phyloP scores from a whole-genome alignment of 2,888 invertebrate genomes.

The Amphimallon solstitiale region DNA sequence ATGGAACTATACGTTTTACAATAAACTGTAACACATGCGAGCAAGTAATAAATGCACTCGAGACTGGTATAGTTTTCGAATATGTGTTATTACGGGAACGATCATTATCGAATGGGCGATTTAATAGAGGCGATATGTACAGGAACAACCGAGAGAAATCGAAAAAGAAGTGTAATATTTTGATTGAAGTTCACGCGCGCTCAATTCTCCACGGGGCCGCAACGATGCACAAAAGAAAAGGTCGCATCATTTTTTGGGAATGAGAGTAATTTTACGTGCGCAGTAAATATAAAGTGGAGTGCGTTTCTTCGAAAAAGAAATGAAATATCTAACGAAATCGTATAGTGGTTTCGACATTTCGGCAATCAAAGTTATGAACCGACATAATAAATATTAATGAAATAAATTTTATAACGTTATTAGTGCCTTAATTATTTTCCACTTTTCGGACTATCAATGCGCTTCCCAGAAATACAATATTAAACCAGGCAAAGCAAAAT shows the following conservation, averaged over 20 bases:
- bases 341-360: too few species aligned
- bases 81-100: constrained; percentile 17
- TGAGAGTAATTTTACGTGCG: constrained; percentile 34
- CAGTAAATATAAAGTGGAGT: too few species aligned
- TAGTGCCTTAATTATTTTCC: too few species aligned
- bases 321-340: too few species aligned
- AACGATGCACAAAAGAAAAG: constrained; percentile 15
- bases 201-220: constrained; percentile 25
- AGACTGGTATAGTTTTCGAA: constrained; percentile 21
- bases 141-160: not conserved
- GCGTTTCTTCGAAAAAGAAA: too few species aligned
- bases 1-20: constrained; percentile 34
- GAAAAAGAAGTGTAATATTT: constrained; percentile 22
- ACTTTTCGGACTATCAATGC: too few species aligned
- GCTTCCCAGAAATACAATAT: too few species aligned
- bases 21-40: constrained; percentile 25
- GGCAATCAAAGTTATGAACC: too few species aligned
- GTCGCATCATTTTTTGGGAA: constrained; percentile 7
- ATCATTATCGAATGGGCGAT: constrained; percentile 27
- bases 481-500: too few species aligned
- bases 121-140: not conserved
- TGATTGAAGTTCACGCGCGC: constrained; percentile 31
- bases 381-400: too few species aligned
- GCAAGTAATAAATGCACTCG: constrained; percentile 18
- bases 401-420: too few species aligned